phyloP scores from a whole-genome alignment of 2,113 vertebrate species.

The Hepsetus odoe region DNA sequence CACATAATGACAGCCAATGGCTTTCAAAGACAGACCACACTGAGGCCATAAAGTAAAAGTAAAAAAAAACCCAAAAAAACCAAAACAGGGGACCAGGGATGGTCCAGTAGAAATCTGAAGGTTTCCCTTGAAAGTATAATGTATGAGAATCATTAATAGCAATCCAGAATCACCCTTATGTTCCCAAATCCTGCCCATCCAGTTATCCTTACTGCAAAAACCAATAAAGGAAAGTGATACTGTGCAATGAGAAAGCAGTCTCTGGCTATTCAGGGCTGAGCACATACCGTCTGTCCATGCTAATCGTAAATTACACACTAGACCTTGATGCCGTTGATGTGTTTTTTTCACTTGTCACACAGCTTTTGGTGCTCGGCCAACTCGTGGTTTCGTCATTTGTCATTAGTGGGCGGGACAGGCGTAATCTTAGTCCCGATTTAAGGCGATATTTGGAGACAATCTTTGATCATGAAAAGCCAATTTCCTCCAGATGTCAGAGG shows the following conservation, averaged over 20 bases:
- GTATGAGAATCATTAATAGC: not conserved
- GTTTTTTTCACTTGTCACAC: conserved; percentile 29
- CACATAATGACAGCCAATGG: conserved; percentile 75
- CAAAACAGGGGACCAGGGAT: conserved; percentile 28
- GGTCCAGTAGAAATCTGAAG: not conserved
- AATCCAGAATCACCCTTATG: conserved; percentile 2
- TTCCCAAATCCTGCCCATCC: not conserved
- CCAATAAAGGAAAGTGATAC: conserved; percentile 34
- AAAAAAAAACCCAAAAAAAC: too few relatives aligned
- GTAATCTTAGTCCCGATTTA: conserved; percentile 45
- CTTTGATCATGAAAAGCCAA: conserved; percentile 40
- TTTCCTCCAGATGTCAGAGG: conserved; percentile 44
- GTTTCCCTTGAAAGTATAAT: not conserved
- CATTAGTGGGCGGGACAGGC: conserved; percentile 36
- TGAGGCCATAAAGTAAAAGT: conserved; percentile 62
- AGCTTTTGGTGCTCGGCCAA: conserved; percentile 51
- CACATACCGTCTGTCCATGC: conserved; percentile 32
- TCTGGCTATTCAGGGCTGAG: conserved; percentile 42
- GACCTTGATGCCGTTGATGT: conserved; percentile 18
- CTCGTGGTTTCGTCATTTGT: conserved; percentile 50
- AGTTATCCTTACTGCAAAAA: not conserved
- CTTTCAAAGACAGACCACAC: conserved; percentile 63
- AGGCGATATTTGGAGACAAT: conserved; percentile 40
- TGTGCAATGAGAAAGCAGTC: conserved; percentile 23
- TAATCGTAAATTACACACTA: conserved; percentile 52